These are phyloP conservation scores for Mus pahari DNA, from an alignment of 2,113 vertebrate genomes.

Conservation along the genomic window DNA sequence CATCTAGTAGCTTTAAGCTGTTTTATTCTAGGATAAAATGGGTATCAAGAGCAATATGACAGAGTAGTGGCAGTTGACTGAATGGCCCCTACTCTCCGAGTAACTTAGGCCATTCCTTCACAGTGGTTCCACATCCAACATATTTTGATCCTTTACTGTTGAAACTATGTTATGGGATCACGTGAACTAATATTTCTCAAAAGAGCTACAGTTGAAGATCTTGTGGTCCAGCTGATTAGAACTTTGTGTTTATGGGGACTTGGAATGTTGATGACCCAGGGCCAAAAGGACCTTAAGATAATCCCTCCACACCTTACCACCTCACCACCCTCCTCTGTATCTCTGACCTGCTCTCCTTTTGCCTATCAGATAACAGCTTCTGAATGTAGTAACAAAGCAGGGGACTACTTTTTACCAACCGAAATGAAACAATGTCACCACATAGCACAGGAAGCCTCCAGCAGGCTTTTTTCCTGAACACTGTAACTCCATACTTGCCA, in stretches of 20 bases:
- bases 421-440: neutral
- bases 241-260: neutral
- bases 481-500: neutral
- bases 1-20: neutral
- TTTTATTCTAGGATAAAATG: conserved; percentile 17
- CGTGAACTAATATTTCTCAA: neutral
- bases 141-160: neutral
- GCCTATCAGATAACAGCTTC: neutral
- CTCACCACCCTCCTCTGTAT: neutral
- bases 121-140: neutral
- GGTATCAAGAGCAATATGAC: neutral
- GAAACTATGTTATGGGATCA: neutral
- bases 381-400: neutral
- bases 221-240: neutral
- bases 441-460: neutral
- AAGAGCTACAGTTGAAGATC: neutral
- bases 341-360: neutral
- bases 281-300: neutral
- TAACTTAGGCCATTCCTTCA: neutral
- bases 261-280: neutral
- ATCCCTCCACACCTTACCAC: neutral
- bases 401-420: neutral
- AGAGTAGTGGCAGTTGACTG: neutral
- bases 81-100: neutral
- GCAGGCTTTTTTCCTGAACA: neutral